Base-by-base conservation (phyloP, 2,113 vertebrate species). In the Pavo muticus region DNA sequence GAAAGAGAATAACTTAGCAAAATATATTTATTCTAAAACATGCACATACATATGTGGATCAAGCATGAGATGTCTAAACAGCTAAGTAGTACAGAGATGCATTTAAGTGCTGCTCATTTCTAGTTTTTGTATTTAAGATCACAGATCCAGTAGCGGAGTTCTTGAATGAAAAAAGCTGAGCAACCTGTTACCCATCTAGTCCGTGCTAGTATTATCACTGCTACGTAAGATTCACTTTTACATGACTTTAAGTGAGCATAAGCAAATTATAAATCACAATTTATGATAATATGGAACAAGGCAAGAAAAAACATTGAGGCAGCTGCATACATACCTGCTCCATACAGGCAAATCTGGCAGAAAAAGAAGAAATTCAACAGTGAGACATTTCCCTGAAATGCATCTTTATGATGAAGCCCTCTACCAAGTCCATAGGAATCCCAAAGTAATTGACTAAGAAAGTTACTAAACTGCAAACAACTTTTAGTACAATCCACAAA, bases 391-490 rank as follows among this genome's bases (percentile, higher is more conserved):
- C 76, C 44, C 40, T 84, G 44, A 91, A 30, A 10, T 54, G 14
- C 37, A 48, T 42, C 45, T 74, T 91, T 69, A 42, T 17, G 20
- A 39, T 29, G 61, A 69, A 23, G 4, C 10, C 29, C 8, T 2
- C 14, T 30, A 40, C 19, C 11, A 29, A 23, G 9, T n/a, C 39
- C 39, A 48, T 21, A 87, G 42, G 17, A 39, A 37, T 57, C 32
- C n/a, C 29, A 40, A n/a, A 72, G 29, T 50, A 89, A 78, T 24
- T 69, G 60, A 70, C 54, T 76, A 54, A 76, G 40, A 90, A 83
- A 75, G 82, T 91, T 69, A 47, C 57, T 65, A 23, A 91, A 76
- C 24, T 69, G 79, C 30, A 37, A 64, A 91, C 45, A 85, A 73
- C 54, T 79, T 89, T 50, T 70, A 50, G 11, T 32, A 77, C 9